phyloP scores from a whole-genome alignment of 2,888 invertebrate species.

The Cepaea hortensis region DNA sequence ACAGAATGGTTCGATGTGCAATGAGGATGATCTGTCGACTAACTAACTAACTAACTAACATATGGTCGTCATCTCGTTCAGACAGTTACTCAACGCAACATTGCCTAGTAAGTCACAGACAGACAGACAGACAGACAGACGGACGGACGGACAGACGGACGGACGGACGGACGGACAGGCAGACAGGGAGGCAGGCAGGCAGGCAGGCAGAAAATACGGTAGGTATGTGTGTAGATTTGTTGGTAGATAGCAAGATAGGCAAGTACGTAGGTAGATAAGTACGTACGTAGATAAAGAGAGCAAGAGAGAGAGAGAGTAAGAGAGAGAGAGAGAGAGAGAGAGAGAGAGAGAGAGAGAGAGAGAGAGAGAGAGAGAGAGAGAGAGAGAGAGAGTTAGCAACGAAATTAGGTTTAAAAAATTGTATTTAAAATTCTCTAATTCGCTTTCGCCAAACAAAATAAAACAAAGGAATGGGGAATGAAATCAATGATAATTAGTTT shows the following conservation, averaged over 20 bases:
- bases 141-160: neutral
- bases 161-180: neutral
- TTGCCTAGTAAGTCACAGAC: neutral
- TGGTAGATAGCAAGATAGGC: conserved; percentile 26
- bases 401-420: too few species aligned
- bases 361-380: conserved; percentile 20
- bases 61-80: too few species aligned
- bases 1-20: too few species aligned
- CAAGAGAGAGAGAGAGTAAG: neutral
- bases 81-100: too few species aligned
- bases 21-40: too few species aligned
- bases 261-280: conserved; percentile 11
- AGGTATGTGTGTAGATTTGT: neutral
- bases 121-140: neutral
- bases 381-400: neutral
- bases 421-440: too few species aligned
- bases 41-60: too few species aligned
- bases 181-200: neutral
- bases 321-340: conserved; percentile 6
- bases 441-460: too few species aligned
- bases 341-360: neutral
- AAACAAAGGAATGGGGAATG: too few species aligned
- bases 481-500: too few species aligned
- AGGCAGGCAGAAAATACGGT: neutral
- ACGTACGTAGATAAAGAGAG: neutral